Percentiles rank a stretch among this genome's conserved stretches.
These are phyloP conservation scores for Mesorhabditis spiculigera DNA, from an alignment of 2,888 invertebrate species.

Conservation along the genomic window DNA sequence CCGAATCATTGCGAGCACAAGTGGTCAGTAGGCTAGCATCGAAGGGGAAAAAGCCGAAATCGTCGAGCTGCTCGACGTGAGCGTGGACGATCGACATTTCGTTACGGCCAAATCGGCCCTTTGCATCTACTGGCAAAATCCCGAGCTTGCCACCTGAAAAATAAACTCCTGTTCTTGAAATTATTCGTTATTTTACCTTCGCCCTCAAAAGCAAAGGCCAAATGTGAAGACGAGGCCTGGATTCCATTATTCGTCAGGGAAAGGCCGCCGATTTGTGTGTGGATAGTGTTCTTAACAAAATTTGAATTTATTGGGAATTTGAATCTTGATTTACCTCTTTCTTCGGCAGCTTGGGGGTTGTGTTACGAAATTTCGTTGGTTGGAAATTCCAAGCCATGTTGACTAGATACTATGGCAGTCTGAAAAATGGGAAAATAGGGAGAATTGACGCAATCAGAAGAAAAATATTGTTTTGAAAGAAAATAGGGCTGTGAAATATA, in stretches of 20 bases:
- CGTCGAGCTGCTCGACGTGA: conserved; percentile 78
- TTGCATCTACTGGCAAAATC: conserved; percentile 80
- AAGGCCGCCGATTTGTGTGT: conserved; percentile 85
- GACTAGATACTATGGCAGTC: neutral
- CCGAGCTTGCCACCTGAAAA: conserved; percentile 78
- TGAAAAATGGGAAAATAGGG: neutral
- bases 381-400: conserved; percentile 73
- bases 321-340: conserved; percentile 68
- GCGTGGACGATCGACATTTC: conserved; percentile 61
- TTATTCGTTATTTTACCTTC: conserved; percentile 65
- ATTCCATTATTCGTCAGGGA: conserved; percentile 93
- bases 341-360: conserved; percentile 88
- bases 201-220: conserved; percentile 92
- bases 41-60: conserved; percentile 91
- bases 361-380: conserved; percentile 96
- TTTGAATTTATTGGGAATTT: neutral
- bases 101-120: conserved; percentile 78
- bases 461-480: too few relatives aligned
- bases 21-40: conserved; percentile 87
- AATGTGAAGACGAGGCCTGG: conserved; percentile 83
- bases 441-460: too few relatives aligned
- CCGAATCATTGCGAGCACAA: conserved; percentile 66
- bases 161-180: neutral
- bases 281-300: conserved; percentile 68
- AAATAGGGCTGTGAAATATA: too few relatives aligned